Conservation (phyloP, 2,797 vertebrate genomes). For the Myotis vivesi region DNA sequence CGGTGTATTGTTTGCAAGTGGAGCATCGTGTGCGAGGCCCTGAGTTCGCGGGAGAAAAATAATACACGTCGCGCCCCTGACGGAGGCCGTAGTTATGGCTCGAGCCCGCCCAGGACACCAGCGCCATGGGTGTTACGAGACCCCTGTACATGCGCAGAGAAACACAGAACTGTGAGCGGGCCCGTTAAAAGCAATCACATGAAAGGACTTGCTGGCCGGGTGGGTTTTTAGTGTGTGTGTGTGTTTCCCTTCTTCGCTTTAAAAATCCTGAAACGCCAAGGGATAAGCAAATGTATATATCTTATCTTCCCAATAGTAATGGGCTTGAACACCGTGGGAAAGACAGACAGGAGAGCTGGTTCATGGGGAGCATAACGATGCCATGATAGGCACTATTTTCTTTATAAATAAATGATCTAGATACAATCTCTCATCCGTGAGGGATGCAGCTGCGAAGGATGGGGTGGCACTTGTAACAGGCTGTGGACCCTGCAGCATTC, state of each 20-base stretch:
- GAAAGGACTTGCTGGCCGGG: constrained; percentile 46
- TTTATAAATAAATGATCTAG: not conserved
- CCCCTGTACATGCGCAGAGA: not conserved
- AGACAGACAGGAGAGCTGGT: not conserved
- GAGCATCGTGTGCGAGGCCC: not conserved
- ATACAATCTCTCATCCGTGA: not conserved
- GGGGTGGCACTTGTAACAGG: not conserved
- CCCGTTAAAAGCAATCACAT: not conserved
- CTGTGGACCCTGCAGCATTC: not conserved
- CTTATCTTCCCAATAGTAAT: not conserved
- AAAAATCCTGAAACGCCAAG: constrained; percentile 14
- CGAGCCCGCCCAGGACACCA: not conserved
- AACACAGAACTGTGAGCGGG: not conserved
- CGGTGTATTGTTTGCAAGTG: constrained; percentile 1
- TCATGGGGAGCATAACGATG: not conserved
- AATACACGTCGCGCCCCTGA: not conserved
- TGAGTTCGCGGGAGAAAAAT: constrained; percentile 33
- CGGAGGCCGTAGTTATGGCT: not conserved
- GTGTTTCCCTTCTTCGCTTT: not conserved
- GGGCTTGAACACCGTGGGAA: constrained; percentile 7
- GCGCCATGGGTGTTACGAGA: not conserved
- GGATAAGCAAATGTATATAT: constrained; percentile 53
- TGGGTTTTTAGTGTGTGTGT: no score
- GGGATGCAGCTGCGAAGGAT: constrained; percentile 19
- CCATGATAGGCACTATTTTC: not conserved